Evolutionary conservation across 2,797 vertebrate genomes (phyloP).

Genomic region (Hydrolagus colliei): DNA sequence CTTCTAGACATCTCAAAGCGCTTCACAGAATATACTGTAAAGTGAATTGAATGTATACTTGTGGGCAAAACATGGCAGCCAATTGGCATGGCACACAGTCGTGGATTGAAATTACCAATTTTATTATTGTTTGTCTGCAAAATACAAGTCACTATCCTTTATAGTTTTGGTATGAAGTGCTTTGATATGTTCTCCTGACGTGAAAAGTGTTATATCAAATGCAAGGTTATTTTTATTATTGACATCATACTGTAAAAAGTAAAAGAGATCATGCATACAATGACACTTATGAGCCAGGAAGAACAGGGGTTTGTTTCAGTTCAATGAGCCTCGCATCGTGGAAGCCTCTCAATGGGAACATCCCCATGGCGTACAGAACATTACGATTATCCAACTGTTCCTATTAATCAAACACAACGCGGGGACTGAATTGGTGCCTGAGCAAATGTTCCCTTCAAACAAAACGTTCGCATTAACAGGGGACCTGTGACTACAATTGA

Average conservation of each 20-base stretch:
- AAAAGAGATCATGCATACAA: not conserved
- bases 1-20: no score
- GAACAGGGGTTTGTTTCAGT: constrained; percentile 27
- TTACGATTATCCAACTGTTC: constrained; percentile 30
- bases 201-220: no score
- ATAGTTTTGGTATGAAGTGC: no score
- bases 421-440: constrained; percentile 14
- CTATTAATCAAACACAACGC: constrained; percentile 26
- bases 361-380: constrained; percentile 29
- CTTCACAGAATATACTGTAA: no score
- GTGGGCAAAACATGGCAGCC: no score
- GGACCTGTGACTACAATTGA: constrained; percentile 15
- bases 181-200: no score
- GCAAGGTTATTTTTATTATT: not conserved
- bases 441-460: constrained; percentile 20
- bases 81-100: no score
- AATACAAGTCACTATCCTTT: no score
- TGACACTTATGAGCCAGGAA: constrained; percentile 21
- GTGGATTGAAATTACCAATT: no score
- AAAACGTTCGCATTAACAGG: constrained; percentile 17
- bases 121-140: no score
- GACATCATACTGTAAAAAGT: not conserved
- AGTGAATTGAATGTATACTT: no score
- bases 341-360: constrained; percentile 31
- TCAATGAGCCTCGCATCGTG: constrained; percentile 17